A percentile compares a stretch with the other conserved stretches of the same genome.
Evolutionary conservation across 2,797 vertebrate genomes (phyloP).

Genomic region (Parambassis ranga): DNA sequence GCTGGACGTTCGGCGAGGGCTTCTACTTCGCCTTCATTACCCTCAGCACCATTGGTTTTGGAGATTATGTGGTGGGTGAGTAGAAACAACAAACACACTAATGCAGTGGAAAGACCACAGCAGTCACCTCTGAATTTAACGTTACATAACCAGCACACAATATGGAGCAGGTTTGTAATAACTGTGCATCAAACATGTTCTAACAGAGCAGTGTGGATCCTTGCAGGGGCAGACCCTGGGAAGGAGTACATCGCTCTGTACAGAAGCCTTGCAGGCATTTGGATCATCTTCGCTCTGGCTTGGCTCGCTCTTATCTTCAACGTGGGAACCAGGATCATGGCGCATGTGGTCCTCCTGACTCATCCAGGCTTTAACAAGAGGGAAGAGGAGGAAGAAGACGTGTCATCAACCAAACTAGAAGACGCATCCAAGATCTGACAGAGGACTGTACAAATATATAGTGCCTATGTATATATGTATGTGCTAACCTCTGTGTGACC

Average conservation of each 20-base stretch:
- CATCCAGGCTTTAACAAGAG: constrained; percentile 47
- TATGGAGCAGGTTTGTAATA: too few species aligned
- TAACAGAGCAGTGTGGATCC: not conserved
- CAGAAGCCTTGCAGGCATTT: constrained; percentile 78
- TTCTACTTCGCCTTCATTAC: constrained; percentile 96
- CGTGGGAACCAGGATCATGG: constrained; percentile 78
- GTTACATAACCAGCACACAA: too few species aligned
- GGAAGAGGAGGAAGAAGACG: constrained; percentile 54
- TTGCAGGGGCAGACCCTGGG: constrained; percentile 72
- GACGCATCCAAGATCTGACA: constrained; percentile 59
- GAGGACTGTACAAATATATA: too few species aligned
- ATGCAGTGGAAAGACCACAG: not conserved
- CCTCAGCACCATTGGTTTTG: constrained; percentile 94
- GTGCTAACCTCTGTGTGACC: not conserved
- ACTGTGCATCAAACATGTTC: too few species aligned
- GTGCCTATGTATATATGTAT: too few species aligned
- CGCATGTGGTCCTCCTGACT: constrained; percentile 74
- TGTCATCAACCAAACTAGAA: constrained; percentile 58
- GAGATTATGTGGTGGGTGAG: constrained; percentile 92
- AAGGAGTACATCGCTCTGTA: constrained; percentile 81
- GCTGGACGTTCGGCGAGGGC: constrained; percentile 90
- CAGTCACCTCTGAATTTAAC: not conserved
- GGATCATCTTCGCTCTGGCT: constrained; percentile 80
- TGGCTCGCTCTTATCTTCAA: constrained; percentile 81
- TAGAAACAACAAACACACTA: constrained; percentile 27